Evolutionary conservation across 2,797 vertebrate species (phyloP), one percentile per base, ranked within the genome.

Genomic region (Xenops minutus): DNA sequence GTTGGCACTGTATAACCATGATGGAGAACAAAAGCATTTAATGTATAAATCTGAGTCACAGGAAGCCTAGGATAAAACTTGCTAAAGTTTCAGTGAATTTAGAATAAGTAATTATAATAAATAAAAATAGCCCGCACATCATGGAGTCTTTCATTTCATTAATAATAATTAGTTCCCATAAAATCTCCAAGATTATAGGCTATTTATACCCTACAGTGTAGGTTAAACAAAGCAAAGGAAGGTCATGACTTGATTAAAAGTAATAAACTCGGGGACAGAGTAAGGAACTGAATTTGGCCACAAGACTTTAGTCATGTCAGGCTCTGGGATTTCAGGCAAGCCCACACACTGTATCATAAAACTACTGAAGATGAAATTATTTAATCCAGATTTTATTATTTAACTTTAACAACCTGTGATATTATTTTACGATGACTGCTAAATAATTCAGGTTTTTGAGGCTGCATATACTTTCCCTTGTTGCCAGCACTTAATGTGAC

Each of bases 361-460:
- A 48, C 61, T 85, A 90, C 21, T 64, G 75, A 92, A 89, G 48
- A 91, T 48, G 5, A 94, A 92, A 92, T 79, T 6, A 94, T 93
- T 96, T 92, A 88, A 95, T 61, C 41, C 37, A 94, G 68, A 84
- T 89, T 93, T 90, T 93, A 85, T 77, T 85, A 87, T 54, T 95
- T 94, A 85, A 89, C 68, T 88, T 77, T 44, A 89, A 94, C 84
- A 80, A 72, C 43, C 34, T 83, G 76, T 75, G 41, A 37, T 88
- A 94, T 72, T 85, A 76, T 95, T 95, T 96, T 85, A 93, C 8
- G 51, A 89, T 71, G 61, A 84, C 23, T 94, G 52, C 68, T 90
- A 95, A 96, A 90, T 93, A 96, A 96, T 94, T 55, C 82, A 76
- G 15, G 26, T 21, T 92, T 96, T 73, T 74, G 64, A 94, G 56